Evolutionary conservation across 1,140 invertebrate species (phyloP), one percentile per base, ranked within the genome.

Genomic region (Maconellicoccus hirsutus): DNA sequence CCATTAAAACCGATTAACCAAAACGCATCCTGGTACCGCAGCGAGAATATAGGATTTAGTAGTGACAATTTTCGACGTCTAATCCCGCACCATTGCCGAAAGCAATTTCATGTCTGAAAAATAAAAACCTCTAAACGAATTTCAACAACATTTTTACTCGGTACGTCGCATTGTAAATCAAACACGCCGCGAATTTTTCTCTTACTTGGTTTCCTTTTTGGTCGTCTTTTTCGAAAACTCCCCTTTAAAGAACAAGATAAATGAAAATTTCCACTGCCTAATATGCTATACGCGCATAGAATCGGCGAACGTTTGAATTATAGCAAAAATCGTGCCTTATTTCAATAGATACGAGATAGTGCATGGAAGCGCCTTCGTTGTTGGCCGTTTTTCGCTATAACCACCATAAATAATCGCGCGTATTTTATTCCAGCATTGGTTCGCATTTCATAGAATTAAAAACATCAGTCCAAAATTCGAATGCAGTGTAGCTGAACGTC

Each of bases 361-460:
- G n/a, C 33, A 38, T 38, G 6, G 33, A 7, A 38, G 33, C 33
- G 33, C 33, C 33, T 6, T 38, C 33, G 33, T 33, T 33, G 29
- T 12, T 33, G 2, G 42, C 42, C n/a, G 10, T 52, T 8, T 52
- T 52, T 52, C n/a, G 10, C 6, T 52, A 16, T 52, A 14, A 16
- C 42, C 42, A 16, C 42, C n/a, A 52, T 52, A 52, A 52, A 52
- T 52, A 52, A 52, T 52, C 6, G 42, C 42, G 42, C 6, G 6
- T 52, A 52, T 52, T 52, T 52, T 52, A 52, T 52, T 3, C 42
- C 42, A n/a, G n/a, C n/a, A 52, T 52, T 52, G 42, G 42, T 52
- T 52, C 16, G 12, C 42, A 52, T 52, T 52, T 16, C 2, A 16
- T 19, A 19, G 42, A 52, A 8, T 52, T 52, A 52, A 16, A 52